Conservation (phyloP, 2,888 invertebrate genomes). For the Thereva unica region DNA sequence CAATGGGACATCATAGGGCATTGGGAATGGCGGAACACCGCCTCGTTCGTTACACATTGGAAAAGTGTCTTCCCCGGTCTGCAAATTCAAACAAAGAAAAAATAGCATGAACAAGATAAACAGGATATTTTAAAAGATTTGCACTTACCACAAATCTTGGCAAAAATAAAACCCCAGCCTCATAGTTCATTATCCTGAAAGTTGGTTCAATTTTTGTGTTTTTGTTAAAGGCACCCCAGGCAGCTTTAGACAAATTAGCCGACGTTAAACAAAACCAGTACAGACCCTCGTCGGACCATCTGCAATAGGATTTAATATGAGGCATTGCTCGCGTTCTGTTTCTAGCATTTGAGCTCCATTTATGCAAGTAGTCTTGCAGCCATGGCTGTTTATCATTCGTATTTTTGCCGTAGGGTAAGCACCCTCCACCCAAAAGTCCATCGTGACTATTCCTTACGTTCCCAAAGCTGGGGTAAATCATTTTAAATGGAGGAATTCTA, state of each 20-base stretch:
- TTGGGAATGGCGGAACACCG: conserved; percentile 60
- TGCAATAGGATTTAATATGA: conserved; percentile 89
- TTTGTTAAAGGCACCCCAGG: conserved; percentile 82
- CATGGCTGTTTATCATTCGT: conserved; percentile 83
- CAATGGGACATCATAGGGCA: conserved; percentile 84
- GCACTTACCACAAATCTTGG: conserved; percentile 78
- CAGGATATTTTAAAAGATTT: not conserved
- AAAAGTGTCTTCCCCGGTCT: conserved; percentile 68
- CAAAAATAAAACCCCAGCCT: conserved; percentile 86
- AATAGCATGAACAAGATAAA: not conserved
- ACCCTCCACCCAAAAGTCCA: conserved; percentile 82
- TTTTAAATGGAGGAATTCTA: conserved; percentile 62
- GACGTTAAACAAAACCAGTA: conserved; percentile 86
- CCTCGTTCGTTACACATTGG: conserved; percentile 57
- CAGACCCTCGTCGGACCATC: conserved; percentile 70
- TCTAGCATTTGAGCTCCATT: conserved; percentile 78
- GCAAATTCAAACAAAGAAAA: conserved; percentile 46
- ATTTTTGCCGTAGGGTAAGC: conserved; percentile 81
- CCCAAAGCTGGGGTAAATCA: conserved; percentile 78
- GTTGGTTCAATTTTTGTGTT: conserved; percentile 63
- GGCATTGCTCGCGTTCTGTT: conserved; percentile 86
- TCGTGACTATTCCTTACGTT: conserved; percentile 87
- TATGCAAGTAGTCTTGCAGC: conserved; percentile 75
- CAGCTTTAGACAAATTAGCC: conserved; percentile 95
- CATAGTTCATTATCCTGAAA: conserved; percentile 80